Conservation (phyloP, 2,113 vertebrate species). For the Trochalopteron elliotii region DNA sequence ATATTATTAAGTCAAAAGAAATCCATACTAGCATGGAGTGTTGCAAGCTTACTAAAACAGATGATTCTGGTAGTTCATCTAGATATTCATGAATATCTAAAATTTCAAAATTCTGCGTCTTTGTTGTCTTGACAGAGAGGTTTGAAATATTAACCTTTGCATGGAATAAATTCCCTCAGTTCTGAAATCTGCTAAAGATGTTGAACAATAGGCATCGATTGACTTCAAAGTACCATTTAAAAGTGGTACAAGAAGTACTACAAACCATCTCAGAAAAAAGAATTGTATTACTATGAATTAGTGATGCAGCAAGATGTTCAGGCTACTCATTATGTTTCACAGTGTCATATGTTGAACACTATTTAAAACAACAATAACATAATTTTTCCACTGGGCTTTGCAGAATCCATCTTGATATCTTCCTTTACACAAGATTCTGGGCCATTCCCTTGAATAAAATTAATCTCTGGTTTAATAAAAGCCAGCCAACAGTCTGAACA, state of each 20-base stretch:
- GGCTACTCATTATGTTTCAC: neutral
- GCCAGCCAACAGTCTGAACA: neutral
- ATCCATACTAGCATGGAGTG: neutral
- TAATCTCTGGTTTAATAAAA: neutral
- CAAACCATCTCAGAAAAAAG: neutral
- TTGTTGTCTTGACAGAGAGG: neutral
- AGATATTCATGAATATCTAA: neutral
- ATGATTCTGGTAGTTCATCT: neutral
- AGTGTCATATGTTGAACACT: neutral
- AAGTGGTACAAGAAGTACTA: neutral
- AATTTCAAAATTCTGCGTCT: neutral
- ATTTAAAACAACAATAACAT: neutral
- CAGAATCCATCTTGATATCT: neutral
- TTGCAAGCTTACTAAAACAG: neutral
- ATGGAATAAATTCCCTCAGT: neutral
- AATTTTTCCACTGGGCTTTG: neutral
- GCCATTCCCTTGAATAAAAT: neutral
- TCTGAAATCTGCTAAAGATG: neutral
- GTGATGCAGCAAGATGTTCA: conserved; percentile 10
- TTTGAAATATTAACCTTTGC: neutral
- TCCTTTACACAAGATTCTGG: neutral
- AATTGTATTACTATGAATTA: conserved; percentile 6
- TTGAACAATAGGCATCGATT: neutral
- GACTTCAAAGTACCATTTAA: neutral
- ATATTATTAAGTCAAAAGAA: neutral